phyloP scores from a whole-genome alignment of 2,888 invertebrate species.

The Cataglyphis livida region DNA sequence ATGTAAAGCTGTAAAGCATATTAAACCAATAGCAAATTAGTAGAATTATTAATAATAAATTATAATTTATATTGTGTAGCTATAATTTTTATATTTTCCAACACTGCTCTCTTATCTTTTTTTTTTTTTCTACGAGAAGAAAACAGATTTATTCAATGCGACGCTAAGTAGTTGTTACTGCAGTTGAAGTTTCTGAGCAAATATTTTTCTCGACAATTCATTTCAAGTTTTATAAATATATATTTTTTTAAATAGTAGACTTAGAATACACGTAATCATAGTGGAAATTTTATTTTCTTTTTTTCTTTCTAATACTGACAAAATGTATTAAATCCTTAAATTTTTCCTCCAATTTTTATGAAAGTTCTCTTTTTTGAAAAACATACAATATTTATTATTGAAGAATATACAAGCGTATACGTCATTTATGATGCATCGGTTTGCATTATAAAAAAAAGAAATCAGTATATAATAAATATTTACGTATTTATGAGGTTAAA shows the following conservation, averaged over 20 bases:
- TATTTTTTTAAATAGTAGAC: neutral
- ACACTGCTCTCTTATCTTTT: too few species aligned
- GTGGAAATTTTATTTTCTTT: neutral
- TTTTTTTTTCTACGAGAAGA: neutral
- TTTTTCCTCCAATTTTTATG: neutral
- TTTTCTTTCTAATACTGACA: neutral
- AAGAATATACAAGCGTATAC: neutral
- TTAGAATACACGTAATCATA: neutral
- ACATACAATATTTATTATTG: neutral
- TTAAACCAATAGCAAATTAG: neutral
- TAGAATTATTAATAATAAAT: neutral
- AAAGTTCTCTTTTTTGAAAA: neutral
- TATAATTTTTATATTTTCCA: too few species aligned
- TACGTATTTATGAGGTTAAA: neutral
- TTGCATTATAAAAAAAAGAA: neutral
- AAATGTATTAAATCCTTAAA: neutral
- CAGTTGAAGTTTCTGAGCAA: conserved; percentile 27
- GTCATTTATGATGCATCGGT: neutral
- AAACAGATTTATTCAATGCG: conserved; percentile 8
- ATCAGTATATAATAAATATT: neutral
- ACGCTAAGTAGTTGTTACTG: conserved; percentile 58
- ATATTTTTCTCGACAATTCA: neutral
- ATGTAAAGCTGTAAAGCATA: neutral
- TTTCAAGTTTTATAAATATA: neutral
- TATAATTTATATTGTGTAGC: too few species aligned